Base-by-base conservation (phyloP, 2,888 invertebrate genomes). In the Yponomeuta cagnagella region DNA sequence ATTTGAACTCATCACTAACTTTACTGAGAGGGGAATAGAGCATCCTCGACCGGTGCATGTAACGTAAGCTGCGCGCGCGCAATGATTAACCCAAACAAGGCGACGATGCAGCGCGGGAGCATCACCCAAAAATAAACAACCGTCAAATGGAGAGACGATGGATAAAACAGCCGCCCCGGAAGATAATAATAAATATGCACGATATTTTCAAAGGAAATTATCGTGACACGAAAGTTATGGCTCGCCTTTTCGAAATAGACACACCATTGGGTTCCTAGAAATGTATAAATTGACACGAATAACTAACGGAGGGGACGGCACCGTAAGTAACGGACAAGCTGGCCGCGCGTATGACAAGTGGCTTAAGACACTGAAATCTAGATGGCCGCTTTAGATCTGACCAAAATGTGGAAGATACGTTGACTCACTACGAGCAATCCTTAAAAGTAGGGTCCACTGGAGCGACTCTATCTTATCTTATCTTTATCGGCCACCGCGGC, bases 71-170 rank as follows among this genome's bases (percentile, higher is more conserved):
- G 43, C 8, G 81, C 80, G 76, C 78, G 79, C 82, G 78, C 48
- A 70, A 64, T 73, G 73, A 76, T 76, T 75, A 74, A 79, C 79
- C 78, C 79, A 78, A 77, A 84, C 77, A 72, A 70, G 74, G 76
- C 76, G 78, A 77, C 76, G 78, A 78, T 78, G 80, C 77, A 77
- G 76, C 76, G 74, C 78, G 9, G 43, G 9, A 73, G 71, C 69
- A 68, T 48, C 48, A 12, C 48, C 68, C 71, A 70, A 79, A 84
- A 85, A 85, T 84, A 87, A 83, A 83, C 80, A 82, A 74, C 76
- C 80, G 78, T 80, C 80, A 78, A 81, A 77, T 76, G 76, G 65
- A 68, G 75, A 73, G 74, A 70, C 73, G 73, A 78, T 74, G 72
- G 74, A 75, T 77, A 81, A 80, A 80, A 80, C 79, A 79, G 79